phyloP scores from a whole-genome alignment of 2,888 invertebrate species.

The Mayetiola destructor region DNA sequence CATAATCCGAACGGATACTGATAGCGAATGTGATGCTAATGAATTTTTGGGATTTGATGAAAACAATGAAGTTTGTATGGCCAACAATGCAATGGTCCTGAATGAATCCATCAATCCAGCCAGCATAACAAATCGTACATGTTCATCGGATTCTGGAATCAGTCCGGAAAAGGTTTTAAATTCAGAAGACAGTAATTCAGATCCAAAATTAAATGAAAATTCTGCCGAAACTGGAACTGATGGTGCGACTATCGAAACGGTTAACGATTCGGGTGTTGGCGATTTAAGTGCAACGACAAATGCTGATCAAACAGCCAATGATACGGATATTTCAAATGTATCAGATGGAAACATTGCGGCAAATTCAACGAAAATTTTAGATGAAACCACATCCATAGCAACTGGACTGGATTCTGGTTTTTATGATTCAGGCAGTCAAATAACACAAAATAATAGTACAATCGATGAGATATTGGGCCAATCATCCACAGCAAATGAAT shows the following conservation, averaged over 20 bases:
- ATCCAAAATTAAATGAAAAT: background rate
- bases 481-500: too few species aligned
- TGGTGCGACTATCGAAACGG: too few species aligned
- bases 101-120: background rate
- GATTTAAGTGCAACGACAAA: background rate
- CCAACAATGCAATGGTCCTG: background rate
- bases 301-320: background rate
- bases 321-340: background rate
- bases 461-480: too few species aligned
- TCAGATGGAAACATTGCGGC: background rate
- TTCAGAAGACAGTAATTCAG: background rate
- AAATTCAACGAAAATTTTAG: background rate
- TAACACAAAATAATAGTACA: background rate
- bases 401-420: background rate
- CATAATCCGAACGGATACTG: background rate
- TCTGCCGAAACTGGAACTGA: too few species aligned
- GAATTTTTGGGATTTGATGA: conserved; percentile 3
- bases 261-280: background rate
- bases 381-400: background rate
- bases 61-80: background rate
- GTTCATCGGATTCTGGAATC: background rate
- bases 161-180: background rate
- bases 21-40: background rate
- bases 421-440: background rate
- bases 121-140: background rate